phyloP scores from a whole-genome alignment of 2,797 vertebrate species.

The Staurois parvus region DNA sequence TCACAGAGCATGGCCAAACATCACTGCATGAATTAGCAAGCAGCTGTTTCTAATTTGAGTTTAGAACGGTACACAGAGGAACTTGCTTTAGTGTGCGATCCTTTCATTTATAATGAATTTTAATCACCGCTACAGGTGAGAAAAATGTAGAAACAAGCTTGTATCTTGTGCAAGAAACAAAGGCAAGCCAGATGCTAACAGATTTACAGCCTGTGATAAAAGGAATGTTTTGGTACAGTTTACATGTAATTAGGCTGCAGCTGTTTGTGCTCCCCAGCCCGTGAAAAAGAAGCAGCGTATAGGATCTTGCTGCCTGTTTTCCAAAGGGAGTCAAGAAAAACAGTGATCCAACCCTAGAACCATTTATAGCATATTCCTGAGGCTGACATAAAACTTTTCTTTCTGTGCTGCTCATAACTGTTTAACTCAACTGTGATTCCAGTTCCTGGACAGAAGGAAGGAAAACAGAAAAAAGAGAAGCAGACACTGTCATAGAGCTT shows the following conservation, averaged over 20 bases:
- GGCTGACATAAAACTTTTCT: conserved; percentile 72
- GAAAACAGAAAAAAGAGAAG: background rate
- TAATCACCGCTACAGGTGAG: conserved; percentile 89
- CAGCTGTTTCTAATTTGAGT: conserved; percentile 96
- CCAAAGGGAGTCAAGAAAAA: conserved; percentile 81
- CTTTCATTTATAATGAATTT: conserved; percentile 90
- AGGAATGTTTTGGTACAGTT: conserved; percentile 89
- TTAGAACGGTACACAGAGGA: conserved; percentile 86
- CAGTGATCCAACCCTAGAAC: conserved; percentile 81
- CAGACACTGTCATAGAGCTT: background rate
- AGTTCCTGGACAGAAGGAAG: conserved; percentile 15
- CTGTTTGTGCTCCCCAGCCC: conserved; percentile 86
- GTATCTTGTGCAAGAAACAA: conserved; percentile 87
- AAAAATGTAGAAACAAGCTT: conserved; percentile 89
- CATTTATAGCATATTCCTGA: conserved; percentile 73
- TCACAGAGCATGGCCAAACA: conserved; percentile 84
- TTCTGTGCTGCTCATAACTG: conserved; percentile 61
- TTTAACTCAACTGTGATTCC: conserved; percentile 34
- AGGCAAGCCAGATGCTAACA: conserved; percentile 88
- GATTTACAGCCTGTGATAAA: conserved; percentile 88
- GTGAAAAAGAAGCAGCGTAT: conserved; percentile 75
- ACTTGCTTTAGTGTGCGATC: conserved; percentile 86
- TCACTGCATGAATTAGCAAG: conserved; percentile 89
- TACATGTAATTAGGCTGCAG: conserved; percentile 90
- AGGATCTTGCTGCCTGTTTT: conserved; percentile 75